These are phyloP conservation scores for Holotrichia oblita DNA, from an alignment of 1,140 invertebrate genomes.

Conservation along the genomic window DNA sequence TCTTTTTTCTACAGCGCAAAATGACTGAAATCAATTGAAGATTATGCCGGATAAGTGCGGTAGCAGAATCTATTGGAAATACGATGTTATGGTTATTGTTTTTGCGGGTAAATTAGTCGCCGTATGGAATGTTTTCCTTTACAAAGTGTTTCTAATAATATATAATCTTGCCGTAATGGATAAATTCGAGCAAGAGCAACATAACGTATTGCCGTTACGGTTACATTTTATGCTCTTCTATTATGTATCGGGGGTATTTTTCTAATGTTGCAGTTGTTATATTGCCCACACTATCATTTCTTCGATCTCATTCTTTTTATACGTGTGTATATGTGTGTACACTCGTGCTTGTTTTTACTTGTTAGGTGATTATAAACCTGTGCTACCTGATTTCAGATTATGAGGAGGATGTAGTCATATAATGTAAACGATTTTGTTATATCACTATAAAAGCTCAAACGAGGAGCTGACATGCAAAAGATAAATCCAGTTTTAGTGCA, in stretches of 20 bases:
- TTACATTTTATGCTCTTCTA: neutral
- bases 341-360: no score
- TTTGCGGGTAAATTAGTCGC: neutral
- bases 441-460: no score
- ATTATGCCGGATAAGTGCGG: conserved; percentile 20
- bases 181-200: conserved; percentile 9
- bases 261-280: conserved; percentile 11
- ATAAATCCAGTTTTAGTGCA: no score
- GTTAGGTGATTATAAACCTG: no score
- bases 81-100: conserved; percentile 24
- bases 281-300: neutral
- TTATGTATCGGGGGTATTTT: neutral
- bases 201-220: conserved; percentile 5
- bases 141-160: conserved; percentile 32
- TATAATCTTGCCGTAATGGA: conserved; percentile 18
- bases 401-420: no score
- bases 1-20: conserved; percentile 11
- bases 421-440: no score
- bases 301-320: no score
- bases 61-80: conserved; percentile 35
- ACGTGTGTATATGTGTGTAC: no score
- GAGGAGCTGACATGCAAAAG: no score
- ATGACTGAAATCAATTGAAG: conserved; percentile 35
- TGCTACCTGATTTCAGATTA: no score
- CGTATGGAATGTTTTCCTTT: conserved; percentile 1